phyloP scores from a whole-genome alignment of 2,113 vertebrate genomes.

The Orcinus orca region DNA sequence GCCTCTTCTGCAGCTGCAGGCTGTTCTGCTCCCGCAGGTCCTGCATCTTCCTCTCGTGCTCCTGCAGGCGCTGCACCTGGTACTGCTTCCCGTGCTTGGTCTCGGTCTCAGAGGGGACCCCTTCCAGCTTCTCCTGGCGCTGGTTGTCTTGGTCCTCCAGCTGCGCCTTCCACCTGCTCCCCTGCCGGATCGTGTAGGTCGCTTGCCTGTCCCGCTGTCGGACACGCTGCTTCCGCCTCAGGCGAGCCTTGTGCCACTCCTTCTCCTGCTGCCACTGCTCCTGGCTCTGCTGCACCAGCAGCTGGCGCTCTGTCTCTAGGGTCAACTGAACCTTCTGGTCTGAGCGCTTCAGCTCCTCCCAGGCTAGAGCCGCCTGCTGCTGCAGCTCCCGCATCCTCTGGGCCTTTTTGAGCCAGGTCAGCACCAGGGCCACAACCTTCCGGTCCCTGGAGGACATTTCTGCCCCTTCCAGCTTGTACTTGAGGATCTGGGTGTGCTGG shows the following conservation, averaged over 20 bases:
- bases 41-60: constrained; percentile 66
- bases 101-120: constrained; percentile 55
- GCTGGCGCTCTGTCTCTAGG: constrained; percentile 76
- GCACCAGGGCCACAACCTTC: constrained; percentile 88
- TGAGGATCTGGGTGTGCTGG: constrained; percentile 66
- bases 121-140: constrained; percentile 57
- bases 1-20: constrained; percentile 65
- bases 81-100: constrained; percentile 64
- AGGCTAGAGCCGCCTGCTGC: constrained; percentile 76
- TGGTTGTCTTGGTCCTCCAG: constrained; percentile 72
- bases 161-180: constrained; percentile 44
- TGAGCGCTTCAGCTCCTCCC: constrained; percentile 79
- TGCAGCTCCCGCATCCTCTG: constrained; percentile 74
- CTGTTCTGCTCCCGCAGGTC: constrained; percentile 66
- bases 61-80: constrained; percentile 73
- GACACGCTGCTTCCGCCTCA: background rate
- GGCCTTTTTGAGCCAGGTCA: constrained; percentile 84
- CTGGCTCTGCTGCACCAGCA: constrained; percentile 69
- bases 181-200: constrained; percentile 64
- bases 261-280: constrained; percentile 49
- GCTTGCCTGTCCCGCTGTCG: constrained; percentile 52
- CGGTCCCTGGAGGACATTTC: constrained; percentile 82
- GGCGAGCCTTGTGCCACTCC: constrained; percentile 52
- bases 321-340: constrained; percentile 72
- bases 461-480: constrained; percentile 74